Evolutionary conservation across 2,113 vertebrate species (phyloP).

Genomic region (Dasypus novemcinctus): DNA sequence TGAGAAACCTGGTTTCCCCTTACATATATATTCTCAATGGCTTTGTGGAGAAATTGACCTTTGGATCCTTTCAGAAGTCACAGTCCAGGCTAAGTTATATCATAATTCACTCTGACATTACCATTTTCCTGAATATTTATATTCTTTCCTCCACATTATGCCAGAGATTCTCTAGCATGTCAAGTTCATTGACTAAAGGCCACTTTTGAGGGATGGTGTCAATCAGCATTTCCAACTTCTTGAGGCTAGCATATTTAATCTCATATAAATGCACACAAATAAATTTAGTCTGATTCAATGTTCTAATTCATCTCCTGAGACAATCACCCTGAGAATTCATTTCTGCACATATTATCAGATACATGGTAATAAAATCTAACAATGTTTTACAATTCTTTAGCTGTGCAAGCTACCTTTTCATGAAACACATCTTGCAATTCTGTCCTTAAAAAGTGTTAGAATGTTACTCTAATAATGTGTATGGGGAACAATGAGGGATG

Average conservation of each 20-base stretch:
- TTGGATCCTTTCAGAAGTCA: neutral
- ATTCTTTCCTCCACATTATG: neutral
- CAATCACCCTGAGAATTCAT: neutral
- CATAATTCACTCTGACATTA: neutral
- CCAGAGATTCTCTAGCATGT: neutral
- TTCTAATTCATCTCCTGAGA: neutral
- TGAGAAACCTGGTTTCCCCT: neutral
- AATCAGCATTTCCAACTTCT: neutral
- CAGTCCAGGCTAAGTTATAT: neutral
- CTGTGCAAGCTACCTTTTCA: neutral
- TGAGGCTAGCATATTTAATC: neutral
- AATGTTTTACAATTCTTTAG: neutral
- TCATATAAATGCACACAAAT: neutral
- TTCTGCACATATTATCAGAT: neutral
- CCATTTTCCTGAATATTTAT: neutral
- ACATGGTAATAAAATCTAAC: neutral
- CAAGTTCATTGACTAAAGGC: neutral
- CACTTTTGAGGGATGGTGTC: neutral
- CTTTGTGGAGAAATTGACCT: neutral
- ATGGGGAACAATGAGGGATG: neutral
- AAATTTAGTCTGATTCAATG: neutral
- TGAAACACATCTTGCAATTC: neutral
- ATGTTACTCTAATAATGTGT: neutral
- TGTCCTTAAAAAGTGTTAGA: neutral
- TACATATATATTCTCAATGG: neutral